Evolutionary conservation across 2,797 vertebrate genomes (phyloP), one percentile per base, ranked within the genome.

Genomic region (Melanotaenia nigrans): DNA sequence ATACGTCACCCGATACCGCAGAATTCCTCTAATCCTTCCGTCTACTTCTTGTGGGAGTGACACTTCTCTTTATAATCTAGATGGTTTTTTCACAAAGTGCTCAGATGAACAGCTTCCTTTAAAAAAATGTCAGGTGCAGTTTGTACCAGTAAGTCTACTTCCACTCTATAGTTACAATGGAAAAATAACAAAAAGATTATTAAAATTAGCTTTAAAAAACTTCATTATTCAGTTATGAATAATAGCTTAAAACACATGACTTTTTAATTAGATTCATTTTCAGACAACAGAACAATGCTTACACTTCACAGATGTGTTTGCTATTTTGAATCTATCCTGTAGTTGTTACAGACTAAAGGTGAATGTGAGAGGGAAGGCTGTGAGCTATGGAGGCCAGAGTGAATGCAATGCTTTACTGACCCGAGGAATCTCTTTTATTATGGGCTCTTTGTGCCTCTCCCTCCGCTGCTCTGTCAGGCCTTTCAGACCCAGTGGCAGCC

Each of bases 381-480:
- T 90, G 84, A 89, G 90, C 89, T 85, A 83, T 84, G 88, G 87
- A 91, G 91, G 87, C 90, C 87, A 90, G 81, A 88, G 87, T 93
- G 92, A 95, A 95, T 94, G 94, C 93, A 93, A 95, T 94, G 95
- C 94, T 95, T 95, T 94, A 93, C 92, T 95, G 94, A 94, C 94
- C 94, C 92, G 90, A 94, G 94, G 95, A 95, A 95, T 95, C 95
- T 92, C 94, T 93, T 95, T 95, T 95, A 95, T 95, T 95, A 93
- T 81, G 87, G 86, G 79, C 77, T 93, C 93, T 93, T 95, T 95
- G 94, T 95, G 93, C 90, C 85, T 93, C 92, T 93, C 92, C 93
- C 93, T 93, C 86, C 84, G 86, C 92, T 92, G 92, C 89, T 92
- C 92, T 90, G 90, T 92, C 92, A 93, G 90, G 77, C 93, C 93